Evolutionary conservation across 2,888 invertebrate genomes (phyloP), one percentile per base, ranked within the genome.

Genomic region (Tetropium fuscum): DNA sequence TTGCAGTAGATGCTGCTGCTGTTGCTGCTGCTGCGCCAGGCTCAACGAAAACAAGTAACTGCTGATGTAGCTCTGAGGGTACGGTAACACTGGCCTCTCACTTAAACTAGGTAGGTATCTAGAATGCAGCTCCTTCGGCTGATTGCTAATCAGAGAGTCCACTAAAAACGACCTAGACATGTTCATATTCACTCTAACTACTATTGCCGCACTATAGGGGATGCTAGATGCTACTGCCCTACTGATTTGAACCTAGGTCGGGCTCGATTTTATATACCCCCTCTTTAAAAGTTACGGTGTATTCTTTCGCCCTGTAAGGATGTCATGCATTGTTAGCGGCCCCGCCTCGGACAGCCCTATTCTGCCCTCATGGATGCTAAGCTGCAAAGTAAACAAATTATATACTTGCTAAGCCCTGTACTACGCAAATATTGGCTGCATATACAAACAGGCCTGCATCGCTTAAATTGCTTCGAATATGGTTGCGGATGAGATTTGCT

Each of bases 101-200:
- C 27, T 81, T 77, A 65, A 84, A 82, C n/a, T 81, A 72, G 58
- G 82, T 66, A 66, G 82, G 64, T 76, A 86, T 65, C 73, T 82
- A 68, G 63, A 82, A 79, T 54, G 76, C 71, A 72, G 80, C 11
- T 80, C 77, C 69, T 87, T 87, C 36, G 87, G 84, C 56, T 87
- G 87, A 73, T 85, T 87, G 83, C 87, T 89, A 66, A 94, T 90
- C 55, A 94, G 81, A 48, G 93, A 90, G 75, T 93, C 93, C 75
- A 94, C 91, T 55, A 92, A 80, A 76, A 94, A 94, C 66, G 92
- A 93, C 69, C 92, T 87, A 60, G 93, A 93, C 92, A 93, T 93
- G 72, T 83, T 85, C 67, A 73, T 70, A 7, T 32, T 68, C 41
- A 36, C 53, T 57, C 32, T 22, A 10, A 48, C 43, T 18, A 8